Conservation (phyloP, 2,888 invertebrate genomes). For the Acronicta alni region DNA sequence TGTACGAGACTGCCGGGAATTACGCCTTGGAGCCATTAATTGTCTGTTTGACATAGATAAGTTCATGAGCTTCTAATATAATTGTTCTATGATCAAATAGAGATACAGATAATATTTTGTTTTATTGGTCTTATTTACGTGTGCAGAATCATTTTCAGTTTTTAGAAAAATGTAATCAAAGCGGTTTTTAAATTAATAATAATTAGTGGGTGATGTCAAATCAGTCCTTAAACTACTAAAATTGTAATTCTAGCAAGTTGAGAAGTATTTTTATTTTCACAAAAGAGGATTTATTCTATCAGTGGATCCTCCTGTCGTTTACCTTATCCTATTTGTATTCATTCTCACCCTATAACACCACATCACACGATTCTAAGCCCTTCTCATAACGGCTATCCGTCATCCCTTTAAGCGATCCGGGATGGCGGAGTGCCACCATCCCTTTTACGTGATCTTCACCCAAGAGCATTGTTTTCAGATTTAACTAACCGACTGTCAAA, state of each 20-base stretch:
- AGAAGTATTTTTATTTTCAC: background rate
- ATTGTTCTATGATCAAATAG: background rate
- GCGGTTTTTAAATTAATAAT: no score
- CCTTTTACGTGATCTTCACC: slow-evolving; percentile 38
- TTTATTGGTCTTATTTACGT: background rate
- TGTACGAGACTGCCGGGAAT: slow-evolving; percentile 11
- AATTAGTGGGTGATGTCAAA: no score
- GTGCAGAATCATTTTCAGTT: background rate
- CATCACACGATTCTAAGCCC: slow-evolving; percentile 23
- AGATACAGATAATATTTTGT: background rate
- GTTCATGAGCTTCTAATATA: slow-evolving; percentile 8
- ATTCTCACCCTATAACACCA: slow-evolving; percentile 7
- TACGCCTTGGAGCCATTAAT: slow-evolving; percentile 8
- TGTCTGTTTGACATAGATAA: slow-evolving; percentile 15
- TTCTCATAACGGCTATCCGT: slow-evolving; percentile 32
- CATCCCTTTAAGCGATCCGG: slow-evolving; percentile 39
- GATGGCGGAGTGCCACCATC: slow-evolving; percentile 25
- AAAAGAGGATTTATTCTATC: background rate
- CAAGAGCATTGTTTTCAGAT: slow-evolving; percentile 39
- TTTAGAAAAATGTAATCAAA: background rate
- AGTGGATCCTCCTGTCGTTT: background rate
- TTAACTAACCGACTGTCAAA: slow-evolving; percentile 31
- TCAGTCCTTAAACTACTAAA: no score
- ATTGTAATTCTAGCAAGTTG: background rate
- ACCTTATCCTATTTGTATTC: slow-evolving; percentile 3